Percentiles rank a stretch among this genome's conserved stretches.
Conservation (phyloP, 2,888 invertebrate genomes). For the Harpalus rubripes region DNA sequence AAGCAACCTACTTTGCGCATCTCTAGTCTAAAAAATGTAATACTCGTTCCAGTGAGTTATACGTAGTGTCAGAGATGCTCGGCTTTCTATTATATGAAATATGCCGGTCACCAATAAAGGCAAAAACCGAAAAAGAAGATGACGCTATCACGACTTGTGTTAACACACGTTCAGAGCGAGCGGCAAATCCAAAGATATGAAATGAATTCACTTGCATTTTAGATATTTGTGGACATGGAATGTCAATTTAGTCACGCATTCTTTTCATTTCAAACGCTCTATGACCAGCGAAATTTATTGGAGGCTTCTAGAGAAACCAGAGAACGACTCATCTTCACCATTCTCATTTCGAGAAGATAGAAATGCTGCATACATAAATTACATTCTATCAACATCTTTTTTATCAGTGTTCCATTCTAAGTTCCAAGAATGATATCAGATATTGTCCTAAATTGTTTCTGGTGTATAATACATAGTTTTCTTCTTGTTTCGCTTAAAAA, state of each 20-base stretch:
- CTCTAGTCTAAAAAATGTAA: slow-evolving; percentile 35
- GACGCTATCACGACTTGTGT: slow-evolving; percentile 53
- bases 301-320: slow-evolving; percentile 21
- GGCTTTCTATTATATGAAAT: slow-evolving; percentile 63
- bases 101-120: slow-evolving; percentile 52
- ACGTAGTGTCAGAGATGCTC: slow-evolving; percentile 38
- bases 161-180: slow-evolving; percentile 40
- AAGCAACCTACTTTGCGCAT: slow-evolving; percentile 53
- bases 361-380: background rate
- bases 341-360: slow-evolving; percentile 13
- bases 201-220: slow-evolving; percentile 67
- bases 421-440: too few relatives aligned
- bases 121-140: slow-evolving; percentile 48
- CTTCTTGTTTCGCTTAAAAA: too few relatives aligned
- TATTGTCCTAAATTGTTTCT: too few relatives aligned
- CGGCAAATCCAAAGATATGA: slow-evolving; percentile 57
- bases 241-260: slow-evolving; percentile 65
- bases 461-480: too few relatives aligned
- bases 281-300: slow-evolving; percentile 58
- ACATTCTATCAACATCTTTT: background rate
- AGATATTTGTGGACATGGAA: slow-evolving; percentile 66
- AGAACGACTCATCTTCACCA: background rate
- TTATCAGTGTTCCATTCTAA: background rate
- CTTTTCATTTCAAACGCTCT: slow-evolving; percentile 62
- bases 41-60: slow-evolving; percentile 40